These are phyloP conservation scores for Chlorodrepanis virens DNA, from an alignment of 2,113 vertebrate genomes.

Conservation along the genomic window DNA sequence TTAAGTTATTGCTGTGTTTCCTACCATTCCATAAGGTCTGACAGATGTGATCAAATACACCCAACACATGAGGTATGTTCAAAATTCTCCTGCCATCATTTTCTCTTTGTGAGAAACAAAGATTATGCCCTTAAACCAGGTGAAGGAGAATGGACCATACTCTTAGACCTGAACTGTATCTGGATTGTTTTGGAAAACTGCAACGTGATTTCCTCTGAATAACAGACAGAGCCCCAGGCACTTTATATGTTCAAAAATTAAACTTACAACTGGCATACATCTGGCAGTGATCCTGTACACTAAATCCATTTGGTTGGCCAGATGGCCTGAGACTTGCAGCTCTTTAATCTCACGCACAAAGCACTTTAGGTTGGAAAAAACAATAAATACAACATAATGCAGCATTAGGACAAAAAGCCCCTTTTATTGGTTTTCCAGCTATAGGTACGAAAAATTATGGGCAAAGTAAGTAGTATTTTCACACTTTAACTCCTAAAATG, in stretches of 20 bases:
- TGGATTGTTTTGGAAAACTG: slow-evolving; percentile 41
- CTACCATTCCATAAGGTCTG: slow-evolving; percentile 23
- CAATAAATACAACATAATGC: slow-evolving; percentile 63
- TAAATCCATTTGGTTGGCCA: slow-evolving; percentile 83
- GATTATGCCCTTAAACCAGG: neutral
- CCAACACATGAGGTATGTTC: neutral
- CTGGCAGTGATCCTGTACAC: slow-evolving; percentile 77
- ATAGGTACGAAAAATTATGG: slow-evolving; percentile 14
- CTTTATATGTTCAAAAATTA: slow-evolving; percentile 84
- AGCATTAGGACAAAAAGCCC: slow-evolving; percentile 52
- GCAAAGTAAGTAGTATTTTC: slow-evolving; percentile 24
- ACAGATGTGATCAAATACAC: slow-evolving; percentile 38
- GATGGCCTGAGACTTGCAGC: slow-evolving; percentile 86
- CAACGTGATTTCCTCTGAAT: slow-evolving; percentile 40
- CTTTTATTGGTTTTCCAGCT: slow-evolving; percentile 33
- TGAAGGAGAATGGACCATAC: neutral
- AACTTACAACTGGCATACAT: slow-evolving; percentile 85
- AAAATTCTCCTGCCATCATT: neutral
- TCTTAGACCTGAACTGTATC: neutral
- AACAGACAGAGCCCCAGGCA: slow-evolving; percentile 73
- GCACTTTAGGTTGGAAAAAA: slow-evolving; percentile 63
- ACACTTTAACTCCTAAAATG: neutral
- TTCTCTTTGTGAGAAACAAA: slow-evolving; percentile 1
- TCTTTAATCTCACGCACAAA: slow-evolving; percentile 85
- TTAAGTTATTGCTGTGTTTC: slow-evolving; percentile 25